Evolutionary conservation across 2,797 vertebrate species (phyloP).

Genomic region (Enteromius afrohamiltoni): DNA sequence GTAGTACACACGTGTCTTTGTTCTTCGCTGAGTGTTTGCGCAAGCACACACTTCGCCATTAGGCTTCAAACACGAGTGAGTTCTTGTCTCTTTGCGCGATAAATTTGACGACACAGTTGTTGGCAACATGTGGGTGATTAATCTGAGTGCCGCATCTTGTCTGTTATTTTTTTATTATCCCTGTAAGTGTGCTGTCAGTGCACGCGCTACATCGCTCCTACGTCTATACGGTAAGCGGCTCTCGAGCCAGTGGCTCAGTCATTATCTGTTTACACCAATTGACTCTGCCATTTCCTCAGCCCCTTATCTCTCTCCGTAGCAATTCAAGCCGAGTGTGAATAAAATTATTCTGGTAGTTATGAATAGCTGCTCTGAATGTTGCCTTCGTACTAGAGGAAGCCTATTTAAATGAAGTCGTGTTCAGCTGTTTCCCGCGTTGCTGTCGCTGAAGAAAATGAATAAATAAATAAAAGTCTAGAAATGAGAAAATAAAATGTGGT

Average conservation of each 20-base stretch:
- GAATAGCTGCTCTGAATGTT: constrained; percentile 63
- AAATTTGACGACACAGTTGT: constrained; percentile 19
- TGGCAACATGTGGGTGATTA: constrained; percentile 41
- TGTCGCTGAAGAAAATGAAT: constrained; percentile 25
- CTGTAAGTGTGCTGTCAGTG: constrained; percentile 55
- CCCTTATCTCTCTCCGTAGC: constrained; percentile 57
- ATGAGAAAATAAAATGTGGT: constrained; percentile 28
- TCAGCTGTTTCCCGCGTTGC: constrained; percentile 53
- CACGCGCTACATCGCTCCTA: constrained; percentile 40
- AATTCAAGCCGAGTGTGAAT: constrained; percentile 61
- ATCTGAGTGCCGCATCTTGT: constrained; percentile 38
- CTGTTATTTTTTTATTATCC: constrained; percentile 53
- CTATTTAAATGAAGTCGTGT: constrained; percentile 55
- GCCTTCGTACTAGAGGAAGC: constrained; percentile 54
- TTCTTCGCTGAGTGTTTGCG: constrained; percentile 16
- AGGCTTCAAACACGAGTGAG: constrained; percentile 26
- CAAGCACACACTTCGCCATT: constrained; percentile 31
- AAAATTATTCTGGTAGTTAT: constrained; percentile 57
- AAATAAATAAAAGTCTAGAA: constrained; percentile 51
- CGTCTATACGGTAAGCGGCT: constrained; percentile 54
- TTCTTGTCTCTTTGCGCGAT: constrained; percentile 10
- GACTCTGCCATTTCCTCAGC: constrained; percentile 58
- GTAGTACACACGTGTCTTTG: constrained; percentile 21
- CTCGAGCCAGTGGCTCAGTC: constrained; percentile 57
- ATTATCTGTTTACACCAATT: constrained; percentile 64